Evolutionary conservation across 1,140 invertebrate genomes (phyloP).

Genomic region (Vanessa atalanta): DNA sequence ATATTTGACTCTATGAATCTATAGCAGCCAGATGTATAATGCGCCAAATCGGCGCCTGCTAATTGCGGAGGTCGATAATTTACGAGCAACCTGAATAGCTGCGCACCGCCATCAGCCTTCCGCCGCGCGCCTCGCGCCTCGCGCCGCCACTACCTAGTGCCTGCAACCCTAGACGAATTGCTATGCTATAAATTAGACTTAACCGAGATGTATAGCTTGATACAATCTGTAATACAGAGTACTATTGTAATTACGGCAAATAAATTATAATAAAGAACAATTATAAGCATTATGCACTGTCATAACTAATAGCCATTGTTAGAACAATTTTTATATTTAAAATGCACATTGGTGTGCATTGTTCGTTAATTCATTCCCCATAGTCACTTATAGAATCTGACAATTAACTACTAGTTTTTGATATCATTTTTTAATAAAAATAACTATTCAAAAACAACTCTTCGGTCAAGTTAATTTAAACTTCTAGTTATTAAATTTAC

Average conservation of each 20-base stretch:
- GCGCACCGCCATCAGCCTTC: conserved; percentile 51
- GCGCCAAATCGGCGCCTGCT: conserved; percentile 76
- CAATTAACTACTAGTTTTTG: neutral
- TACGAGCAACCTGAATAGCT: conserved; percentile 69
- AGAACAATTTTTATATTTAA: neutral
- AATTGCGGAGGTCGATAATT: conserved; percentile 77
- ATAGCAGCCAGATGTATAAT: conserved; percentile 49
- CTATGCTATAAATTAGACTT: conserved; percentile 52
- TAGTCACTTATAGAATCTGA: neutral
- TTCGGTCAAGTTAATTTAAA: neutral
- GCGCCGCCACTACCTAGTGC: conserved; percentile 42
- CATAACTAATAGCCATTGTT: neutral
- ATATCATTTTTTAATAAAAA: neutral
- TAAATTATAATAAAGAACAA: conserved; percentile 21
- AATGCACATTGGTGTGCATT: neutral
- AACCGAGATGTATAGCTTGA: conserved; percentile 43
- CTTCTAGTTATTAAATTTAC: conserved; percentile 58
- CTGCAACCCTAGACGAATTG: conserved; percentile 58
- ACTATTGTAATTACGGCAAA: conserved; percentile 33
- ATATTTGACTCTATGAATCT: conserved; percentile 25
- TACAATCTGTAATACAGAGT: conserved; percentile 21
- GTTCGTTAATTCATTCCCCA: neutral
- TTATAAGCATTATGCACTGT: conserved; percentile 2
- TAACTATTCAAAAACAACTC: neutral
- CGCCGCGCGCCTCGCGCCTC: conserved; percentile 38